Evolutionary conservation across 2,113 vertebrate species (phyloP).

Genomic region (Nesogale talazaci): DNA sequence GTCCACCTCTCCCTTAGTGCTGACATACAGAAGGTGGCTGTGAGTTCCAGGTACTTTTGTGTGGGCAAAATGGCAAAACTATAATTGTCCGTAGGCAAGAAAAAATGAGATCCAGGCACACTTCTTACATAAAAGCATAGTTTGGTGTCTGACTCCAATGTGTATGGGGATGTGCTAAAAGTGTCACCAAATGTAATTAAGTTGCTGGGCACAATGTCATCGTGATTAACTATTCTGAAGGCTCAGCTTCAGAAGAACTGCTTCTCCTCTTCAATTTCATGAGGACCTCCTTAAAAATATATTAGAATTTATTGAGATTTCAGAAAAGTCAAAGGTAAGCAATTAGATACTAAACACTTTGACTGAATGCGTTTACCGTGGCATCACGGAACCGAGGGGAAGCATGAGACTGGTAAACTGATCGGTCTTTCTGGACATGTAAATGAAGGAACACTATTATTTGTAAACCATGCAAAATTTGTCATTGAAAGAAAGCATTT

Average conservation of each 20-base stretch:
- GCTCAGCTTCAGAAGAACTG: not conserved
- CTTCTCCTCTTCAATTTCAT: not conserved
- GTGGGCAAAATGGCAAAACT: not conserved
- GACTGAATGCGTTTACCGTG: not conserved
- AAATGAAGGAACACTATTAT: slow-evolving; percentile 33
- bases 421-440: slow-evolving; percentile 28
- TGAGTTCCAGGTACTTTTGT: not conserved
- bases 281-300: slow-evolving; percentile 4
- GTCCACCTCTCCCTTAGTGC: not conserved
- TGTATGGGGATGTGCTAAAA: slow-evolving; percentile 11
- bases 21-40: not conserved
- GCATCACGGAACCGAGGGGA: slow-evolving; percentile 17
- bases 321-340: slow-evolving; percentile 28
- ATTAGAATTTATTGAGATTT: slow-evolving; percentile 34
- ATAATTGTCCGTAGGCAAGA: not conserved
- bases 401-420: slow-evolving; percentile 1
- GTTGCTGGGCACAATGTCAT: not conserved
- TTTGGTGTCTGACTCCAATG: not conserved
- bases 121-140: not conserved
- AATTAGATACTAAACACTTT: not conserved
- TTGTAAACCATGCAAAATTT: slow-evolving; percentile 43
- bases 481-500: slow-evolving; percentile 12
- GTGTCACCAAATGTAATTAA: not conserved
- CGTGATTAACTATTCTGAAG: not conserved
- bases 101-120: not conserved